phyloP scores from a whole-genome alignment of 2,113 vertebrate genomes.

The Pygoscelis adeliae region DNA sequence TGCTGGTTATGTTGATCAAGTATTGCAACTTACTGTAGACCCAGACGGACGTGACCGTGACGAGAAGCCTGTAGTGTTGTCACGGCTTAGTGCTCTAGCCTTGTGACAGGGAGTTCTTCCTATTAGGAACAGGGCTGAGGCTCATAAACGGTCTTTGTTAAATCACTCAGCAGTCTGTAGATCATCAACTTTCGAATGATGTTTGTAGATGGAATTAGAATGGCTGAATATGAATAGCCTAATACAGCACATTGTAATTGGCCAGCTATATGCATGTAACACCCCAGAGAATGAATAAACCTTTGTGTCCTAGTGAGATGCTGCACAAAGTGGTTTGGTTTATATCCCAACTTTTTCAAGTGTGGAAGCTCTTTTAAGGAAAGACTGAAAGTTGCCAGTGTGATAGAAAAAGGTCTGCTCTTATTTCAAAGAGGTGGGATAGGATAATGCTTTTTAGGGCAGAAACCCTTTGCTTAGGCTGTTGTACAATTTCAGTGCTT shows the following conservation, averaged over 20 bases:
- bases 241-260: rapidly evolving
- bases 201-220: background rate
- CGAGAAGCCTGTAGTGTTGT: background rate
- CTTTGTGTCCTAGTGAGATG: background rate
- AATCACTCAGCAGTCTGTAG: background rate
- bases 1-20: background rate
- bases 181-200: background rate
- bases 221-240: background rate
- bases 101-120: background rate
- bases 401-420: background rate
- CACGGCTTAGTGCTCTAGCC: background rate
- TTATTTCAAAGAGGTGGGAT: background rate
- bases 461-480: background rate
- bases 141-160: background rate
- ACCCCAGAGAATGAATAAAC: background rate
- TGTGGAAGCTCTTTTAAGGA: background rate
- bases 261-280: background rate
- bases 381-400: background rate
- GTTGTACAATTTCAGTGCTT: background rate
- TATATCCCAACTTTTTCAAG: background rate
- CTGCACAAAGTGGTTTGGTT: background rate
- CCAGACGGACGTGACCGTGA: rapidly evolving
- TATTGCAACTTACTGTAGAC: background rate
- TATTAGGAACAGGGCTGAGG: background rate
- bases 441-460: background rate